Conservation (phyloP, 2,113 vertebrate species). For the Platichthys stellatus region DNA sequence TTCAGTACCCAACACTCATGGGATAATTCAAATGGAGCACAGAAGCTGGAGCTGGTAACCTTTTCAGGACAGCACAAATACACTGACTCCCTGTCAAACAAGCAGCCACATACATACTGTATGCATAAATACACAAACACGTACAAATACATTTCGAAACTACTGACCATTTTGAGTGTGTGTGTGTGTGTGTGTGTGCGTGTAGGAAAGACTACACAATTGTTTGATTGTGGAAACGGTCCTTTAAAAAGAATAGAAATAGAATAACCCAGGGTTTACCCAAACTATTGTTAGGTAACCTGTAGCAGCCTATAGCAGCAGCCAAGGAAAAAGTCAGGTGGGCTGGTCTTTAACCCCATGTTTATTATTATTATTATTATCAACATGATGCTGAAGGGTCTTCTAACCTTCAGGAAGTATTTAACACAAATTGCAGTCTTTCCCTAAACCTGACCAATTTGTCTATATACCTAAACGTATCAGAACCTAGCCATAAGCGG, state of each 20-base stretch:
- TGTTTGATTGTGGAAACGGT: not conserved
- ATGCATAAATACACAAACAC: not conserved
- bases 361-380: too few species aligned
- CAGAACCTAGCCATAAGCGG: too few species aligned
- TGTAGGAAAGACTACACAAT: not conserved
- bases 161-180: not conserved
- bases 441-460: too few species aligned
- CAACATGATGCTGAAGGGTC: too few species aligned
- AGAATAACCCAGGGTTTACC: too few species aligned
- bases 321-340: too few species aligned
- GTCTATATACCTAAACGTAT: too few species aligned
- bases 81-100: not conserved
- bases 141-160: not conserved
- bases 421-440: too few species aligned
- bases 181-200: not conserved
- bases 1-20: constrained; percentile 63
- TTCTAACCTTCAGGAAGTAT: too few species aligned
- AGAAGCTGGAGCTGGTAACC: constrained; percentile 46
- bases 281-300: not conserved
- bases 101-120: not conserved
- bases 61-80: constrained; percentile 22
- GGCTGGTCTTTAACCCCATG: too few species aligned
- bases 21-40: constrained; percentile 47
- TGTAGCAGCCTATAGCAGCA: not conserved
- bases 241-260: too few species aligned